Percentiles rank a stretch among this genome's conserved stretches.
These are phyloP conservation scores for Philereme transversata DNA, from an alignment of 2,888 invertebrate species.

Conservation along the genomic window DNA sequence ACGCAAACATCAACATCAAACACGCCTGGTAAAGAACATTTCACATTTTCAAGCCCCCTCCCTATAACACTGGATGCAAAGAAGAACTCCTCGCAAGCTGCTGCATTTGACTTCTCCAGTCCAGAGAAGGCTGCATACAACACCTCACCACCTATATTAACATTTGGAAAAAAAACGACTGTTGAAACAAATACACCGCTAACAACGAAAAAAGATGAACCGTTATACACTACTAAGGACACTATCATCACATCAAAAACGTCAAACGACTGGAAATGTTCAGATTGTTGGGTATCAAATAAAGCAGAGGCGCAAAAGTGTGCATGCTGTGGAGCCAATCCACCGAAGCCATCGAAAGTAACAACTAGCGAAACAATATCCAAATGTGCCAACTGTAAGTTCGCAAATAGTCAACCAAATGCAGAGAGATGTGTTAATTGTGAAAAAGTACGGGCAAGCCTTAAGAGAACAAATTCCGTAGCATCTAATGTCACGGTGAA, in stretches of 20 bases:
- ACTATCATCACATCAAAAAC: slow-evolving; percentile 11
- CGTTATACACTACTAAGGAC: slow-evolving; percentile 5
- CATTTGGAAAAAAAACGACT: slow-evolving; percentile 8
- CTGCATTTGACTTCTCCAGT: slow-evolving; percentile 56
- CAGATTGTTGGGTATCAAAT: slow-evolving; percentile 59
- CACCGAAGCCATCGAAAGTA: slow-evolving; percentile 18
- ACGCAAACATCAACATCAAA: slow-evolving; percentile 25
- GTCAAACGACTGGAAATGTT: slow-evolving; percentile 45
- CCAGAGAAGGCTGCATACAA: slow-evolving; percentile 55
- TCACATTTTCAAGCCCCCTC: slow-evolving; percentile 62
- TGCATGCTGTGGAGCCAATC: slow-evolving; percentile 56
- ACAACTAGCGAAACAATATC: slow-evolving; percentile 15
- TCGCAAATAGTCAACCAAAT: slow-evolving; percentile 41
- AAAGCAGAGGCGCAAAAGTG: slow-evolving; percentile 54
- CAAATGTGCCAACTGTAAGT: slow-evolving; percentile 53
- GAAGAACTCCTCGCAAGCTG: slow-evolving; percentile 14
- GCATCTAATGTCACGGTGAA: slow-evolving; percentile 29
- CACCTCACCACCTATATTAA: slow-evolving; percentile 13
- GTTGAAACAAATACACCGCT: slow-evolving; percentile 30
- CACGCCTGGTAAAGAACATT: slow-evolving; percentile 42
- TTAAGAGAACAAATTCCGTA: not conserved
- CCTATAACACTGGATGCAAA: slow-evolving; percentile 46
- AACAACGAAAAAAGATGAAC: slow-evolving; percentile 6
- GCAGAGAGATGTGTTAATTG: slow-evolving; percentile 53
- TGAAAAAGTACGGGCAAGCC: slow-evolving; percentile 41